Percentiles rank a stretch among this genome's conserved stretches.
These are phyloP conservation scores for Sebastes aleutianus DNA, from an alignment of 2,797 vertebrate genomes.

Conservation along the genomic window DNA sequence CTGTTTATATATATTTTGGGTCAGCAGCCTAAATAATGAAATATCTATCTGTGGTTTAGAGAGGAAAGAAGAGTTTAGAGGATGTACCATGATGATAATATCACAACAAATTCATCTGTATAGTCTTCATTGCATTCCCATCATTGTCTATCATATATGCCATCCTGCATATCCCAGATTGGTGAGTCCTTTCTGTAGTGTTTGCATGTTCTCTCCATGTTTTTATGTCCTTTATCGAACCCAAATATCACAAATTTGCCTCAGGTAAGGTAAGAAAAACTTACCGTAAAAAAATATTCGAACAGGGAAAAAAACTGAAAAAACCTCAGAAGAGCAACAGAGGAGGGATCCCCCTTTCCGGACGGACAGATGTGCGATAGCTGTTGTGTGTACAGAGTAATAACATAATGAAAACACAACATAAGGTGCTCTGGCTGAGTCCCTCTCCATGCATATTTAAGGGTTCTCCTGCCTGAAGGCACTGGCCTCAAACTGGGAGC, in stretches of 20 bases:
- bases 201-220: neutral
- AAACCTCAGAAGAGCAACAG: too few species aligned
- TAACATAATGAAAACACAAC: too few species aligned
- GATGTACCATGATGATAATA: neutral
- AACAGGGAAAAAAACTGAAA: too few species aligned
- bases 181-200: neutral
- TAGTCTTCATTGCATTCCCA: neutral
- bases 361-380: too few species aligned
- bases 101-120: neutral
- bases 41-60: conserved; percentile 19
- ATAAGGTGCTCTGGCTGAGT: neutral
- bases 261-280: too few species aligned
- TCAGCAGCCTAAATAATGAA: conserved; percentile 15
- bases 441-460: neutral
- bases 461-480: neutral
- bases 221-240: neutral
- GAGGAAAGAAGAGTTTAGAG: neutral
- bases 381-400: too few species aligned
- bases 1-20: conserved; percentile 15
- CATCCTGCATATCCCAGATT: neutral
- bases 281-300: too few species aligned
- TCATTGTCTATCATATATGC: neutral
- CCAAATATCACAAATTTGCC: too few species aligned
- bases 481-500: neutral
- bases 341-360: too few species aligned